Percentiles rank a stretch among this genome's conserved stretches.
These are phyloP conservation scores for Thecocarcelia acutangulata DNA, from an alignment of 2,888 invertebrate genomes.

Conservation along the genomic window DNA sequence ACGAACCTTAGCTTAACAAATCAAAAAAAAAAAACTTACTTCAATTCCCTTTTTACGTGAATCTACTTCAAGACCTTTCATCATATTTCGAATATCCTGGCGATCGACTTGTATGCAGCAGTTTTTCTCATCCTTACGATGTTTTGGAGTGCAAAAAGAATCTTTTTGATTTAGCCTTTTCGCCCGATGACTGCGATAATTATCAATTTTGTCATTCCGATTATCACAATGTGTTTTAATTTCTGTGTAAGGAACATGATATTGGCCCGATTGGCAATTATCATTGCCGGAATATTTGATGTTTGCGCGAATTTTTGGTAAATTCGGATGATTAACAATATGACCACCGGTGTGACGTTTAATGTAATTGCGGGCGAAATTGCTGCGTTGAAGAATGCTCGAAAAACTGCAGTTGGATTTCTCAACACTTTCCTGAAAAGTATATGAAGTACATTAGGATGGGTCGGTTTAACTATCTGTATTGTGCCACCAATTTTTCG, in stretches of 20 bases:
- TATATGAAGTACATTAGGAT: too few species aligned
- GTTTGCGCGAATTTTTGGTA: constrained; percentile 79
- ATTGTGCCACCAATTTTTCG: too few species aligned
- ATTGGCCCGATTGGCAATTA: constrained; percentile 73
- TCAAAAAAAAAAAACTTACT: constrained; percentile 72
- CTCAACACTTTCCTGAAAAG: constrained; percentile 54
- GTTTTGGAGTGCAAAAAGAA: constrained; percentile 68
- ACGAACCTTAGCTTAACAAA: too few species aligned
- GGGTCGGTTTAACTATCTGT: too few species aligned
- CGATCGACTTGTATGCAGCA: constrained; percentile 79
- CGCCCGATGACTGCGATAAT: constrained; percentile 73
- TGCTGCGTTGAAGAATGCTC: constrained; percentile 66
- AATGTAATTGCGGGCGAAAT: constrained; percentile 73
- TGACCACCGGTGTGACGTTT: constrained; percentile 74
- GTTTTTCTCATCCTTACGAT: constrained; percentile 72
- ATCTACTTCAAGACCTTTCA: constrained; percentile 77
- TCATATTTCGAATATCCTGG: constrained; percentile 76
- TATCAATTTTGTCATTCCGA: constrained; percentile 73
- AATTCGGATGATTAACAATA: constrained; percentile 75
- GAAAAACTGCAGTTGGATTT: constrained; percentile 38
- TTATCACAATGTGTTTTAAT: constrained; percentile 74
- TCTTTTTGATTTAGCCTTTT: constrained; percentile 65
- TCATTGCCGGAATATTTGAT: constrained; percentile 80
- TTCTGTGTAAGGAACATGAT: constrained; percentile 76
- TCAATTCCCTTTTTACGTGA: constrained; percentile 79